Base-by-base conservation (phyloP, 2,113 vertebrate genomes). In the cattle (Bos taurus) region DNA sequence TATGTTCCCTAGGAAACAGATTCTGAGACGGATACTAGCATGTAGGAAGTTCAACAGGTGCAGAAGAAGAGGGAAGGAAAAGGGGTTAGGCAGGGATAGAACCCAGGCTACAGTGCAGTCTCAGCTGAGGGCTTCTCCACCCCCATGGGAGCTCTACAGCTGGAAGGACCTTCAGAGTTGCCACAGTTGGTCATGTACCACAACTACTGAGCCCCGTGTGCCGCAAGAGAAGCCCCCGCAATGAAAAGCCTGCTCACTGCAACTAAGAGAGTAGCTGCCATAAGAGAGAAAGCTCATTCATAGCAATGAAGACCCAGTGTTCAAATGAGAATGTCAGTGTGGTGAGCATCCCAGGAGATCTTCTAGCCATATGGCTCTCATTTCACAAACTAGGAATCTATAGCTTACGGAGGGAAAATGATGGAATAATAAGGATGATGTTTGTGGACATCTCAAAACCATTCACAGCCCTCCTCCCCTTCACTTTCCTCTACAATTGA, bases 181-280 rank as follows among this genome's bases (percentile, higher is more conserved):
- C 21, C 11, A 7, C 15, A 33, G 54, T 23, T 43, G 3, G 11
- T 77, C 71, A 6, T 4, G 21, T 23, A 43, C 23, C 36, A 21
- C n/a, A 26, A 77, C 71, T 12, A 2, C 23, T 43, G 40, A 14
- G 40, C 23, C 40, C 71, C 0, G 2, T 15, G 40, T 14, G 40
- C 40, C 12, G 15, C 40, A 26, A 77, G 71, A 77, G 12, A 43
- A 14, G 71, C 71, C 12, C 43, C 71, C 0, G 0, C 71, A 26
- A 6, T 3, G 67, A 74, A 36, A 25, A 43, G 40, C 71, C 7
- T 1, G 0, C 0, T 1, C 2, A 4, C 36, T 25, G 36, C 21
- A 43, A 14, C 40, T 77, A 77, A 77, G 40, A 74, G 71, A 4
- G 23, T 43, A 26, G 71, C 40, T 43, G 40, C 40, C 0, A 1